A percentile compares a stretch with the other conserved stretches of the same genome.
Conservation (phyloP, 2,113 vertebrate genomes). For the Microtus montanus region DNA sequence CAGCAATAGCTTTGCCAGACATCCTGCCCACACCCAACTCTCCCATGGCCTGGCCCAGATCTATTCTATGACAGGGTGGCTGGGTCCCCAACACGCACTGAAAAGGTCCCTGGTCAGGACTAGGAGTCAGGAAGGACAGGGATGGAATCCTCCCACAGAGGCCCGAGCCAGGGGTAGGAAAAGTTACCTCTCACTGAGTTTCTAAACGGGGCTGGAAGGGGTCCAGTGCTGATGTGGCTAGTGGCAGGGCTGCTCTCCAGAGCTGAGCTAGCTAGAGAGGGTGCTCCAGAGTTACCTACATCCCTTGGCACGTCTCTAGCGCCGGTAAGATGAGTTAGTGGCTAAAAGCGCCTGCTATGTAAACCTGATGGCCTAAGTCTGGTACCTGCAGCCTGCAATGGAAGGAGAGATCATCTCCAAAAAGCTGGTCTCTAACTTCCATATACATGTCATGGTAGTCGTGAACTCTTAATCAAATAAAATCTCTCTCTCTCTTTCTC, state of each 20-base stretch:
- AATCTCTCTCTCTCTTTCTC: no score
- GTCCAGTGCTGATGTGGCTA: not conserved
- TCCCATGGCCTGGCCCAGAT: not conserved
- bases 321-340: not conserved
- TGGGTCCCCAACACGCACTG: not conserved
- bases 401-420: not conserved
- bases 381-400: not conserved
- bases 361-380: not conserved
- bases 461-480: not conserved
- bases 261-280: not conserved
- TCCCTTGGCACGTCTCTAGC: not conserved
- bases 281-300: no score
- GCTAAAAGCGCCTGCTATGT: not conserved
- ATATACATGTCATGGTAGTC: not conserved
- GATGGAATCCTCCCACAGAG: not conserved
- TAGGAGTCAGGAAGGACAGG: not conserved
- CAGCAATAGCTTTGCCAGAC: not conserved
- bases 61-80: not conserved
- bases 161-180: not conserved
- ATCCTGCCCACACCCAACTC: not conserved
- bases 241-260: not conserved
- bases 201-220: not conserved
- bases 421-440: not conserved
- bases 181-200: not conserved
- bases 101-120: not conserved